Conservation (phyloP, 2,888 invertebrate genomes). For the Lithophane leautieri region DNA sequence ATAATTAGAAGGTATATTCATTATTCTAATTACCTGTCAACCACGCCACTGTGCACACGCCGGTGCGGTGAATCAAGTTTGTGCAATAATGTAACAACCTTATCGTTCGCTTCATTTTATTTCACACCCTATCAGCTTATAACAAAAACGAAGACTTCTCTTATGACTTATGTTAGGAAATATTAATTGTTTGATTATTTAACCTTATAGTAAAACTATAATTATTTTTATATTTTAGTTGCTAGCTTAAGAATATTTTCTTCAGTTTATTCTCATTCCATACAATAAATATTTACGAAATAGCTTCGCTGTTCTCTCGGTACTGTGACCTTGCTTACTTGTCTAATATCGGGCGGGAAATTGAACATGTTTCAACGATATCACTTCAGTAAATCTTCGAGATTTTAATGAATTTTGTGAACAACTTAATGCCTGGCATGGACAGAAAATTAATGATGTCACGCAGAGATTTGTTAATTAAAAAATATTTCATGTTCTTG, state of each 20-base stretch:
- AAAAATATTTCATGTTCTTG: constrained; percentile 29
- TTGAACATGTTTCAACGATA: constrained; percentile 66
- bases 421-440: constrained; percentile 59
- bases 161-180: background rate
- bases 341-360: constrained; percentile 60
- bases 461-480: constrained; percentile 46
- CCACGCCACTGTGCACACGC: constrained; percentile 54
- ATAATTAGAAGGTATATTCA: constrained; percentile 68
- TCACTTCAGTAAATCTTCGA: constrained; percentile 64
- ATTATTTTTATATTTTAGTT: background rate
- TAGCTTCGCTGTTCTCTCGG: constrained; percentile 17
- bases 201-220: background rate
- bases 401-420: constrained; percentile 69
- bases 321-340: constrained; percentile 34
- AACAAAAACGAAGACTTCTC: background rate
- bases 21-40: constrained; percentile 68
- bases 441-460: constrained; percentile 62
- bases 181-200: background rate
- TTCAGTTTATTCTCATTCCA: background rate
- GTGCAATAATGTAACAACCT: background rate
- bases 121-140: background rate
- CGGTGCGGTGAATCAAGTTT: constrained; percentile 41
- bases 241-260: background rate
- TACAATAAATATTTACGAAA: background rate
- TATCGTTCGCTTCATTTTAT: background rate